Evolutionary conservation across 2,113 vertebrate genomes (phyloP).

Genomic region (Elephas maximus): DNA sequence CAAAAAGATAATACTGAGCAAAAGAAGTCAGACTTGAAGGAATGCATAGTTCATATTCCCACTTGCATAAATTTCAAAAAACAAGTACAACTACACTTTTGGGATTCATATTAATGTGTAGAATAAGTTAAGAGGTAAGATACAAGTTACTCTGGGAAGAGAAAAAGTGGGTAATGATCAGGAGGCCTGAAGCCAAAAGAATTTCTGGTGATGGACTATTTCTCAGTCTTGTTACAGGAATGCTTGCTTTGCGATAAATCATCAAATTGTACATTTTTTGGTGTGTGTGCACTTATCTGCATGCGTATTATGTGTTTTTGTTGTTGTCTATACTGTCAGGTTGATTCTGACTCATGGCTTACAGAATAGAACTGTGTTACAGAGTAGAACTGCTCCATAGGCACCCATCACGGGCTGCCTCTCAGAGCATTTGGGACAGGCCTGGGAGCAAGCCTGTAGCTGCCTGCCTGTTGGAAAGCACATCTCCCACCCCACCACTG

Average conservation of each 20-base stretch:
- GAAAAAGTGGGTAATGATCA: background rate
- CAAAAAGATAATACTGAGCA: no score
- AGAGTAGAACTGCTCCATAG: no score
- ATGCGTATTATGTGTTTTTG: background rate
- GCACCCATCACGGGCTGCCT: fast-evolving
- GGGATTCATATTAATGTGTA: no score
- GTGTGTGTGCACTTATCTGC: background rate
- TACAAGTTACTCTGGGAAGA: background rate
- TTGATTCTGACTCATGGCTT: no score
- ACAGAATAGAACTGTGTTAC: no score
- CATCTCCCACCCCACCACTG: background rate
- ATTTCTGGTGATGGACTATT: background rate
- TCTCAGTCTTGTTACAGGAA: background rate
- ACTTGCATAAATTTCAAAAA: no score
- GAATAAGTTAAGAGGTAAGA: background rate
- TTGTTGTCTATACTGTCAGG: no score
- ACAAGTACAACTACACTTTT: no score
- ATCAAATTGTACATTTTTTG: background rate
- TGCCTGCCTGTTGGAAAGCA: fast-evolving
- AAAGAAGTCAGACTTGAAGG: no score
- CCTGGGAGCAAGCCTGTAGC: no score
- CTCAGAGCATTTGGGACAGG: background rate
- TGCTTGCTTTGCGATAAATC: background rate
- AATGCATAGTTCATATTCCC: no score
- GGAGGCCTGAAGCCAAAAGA: no score